A percentile compares a stretch with the other conserved stretches of the same genome.
These are phyloP conservation scores for Eilema griseolum DNA, from an alignment of 2,888 invertebrate genomes.

Conservation along the genomic window DNA sequence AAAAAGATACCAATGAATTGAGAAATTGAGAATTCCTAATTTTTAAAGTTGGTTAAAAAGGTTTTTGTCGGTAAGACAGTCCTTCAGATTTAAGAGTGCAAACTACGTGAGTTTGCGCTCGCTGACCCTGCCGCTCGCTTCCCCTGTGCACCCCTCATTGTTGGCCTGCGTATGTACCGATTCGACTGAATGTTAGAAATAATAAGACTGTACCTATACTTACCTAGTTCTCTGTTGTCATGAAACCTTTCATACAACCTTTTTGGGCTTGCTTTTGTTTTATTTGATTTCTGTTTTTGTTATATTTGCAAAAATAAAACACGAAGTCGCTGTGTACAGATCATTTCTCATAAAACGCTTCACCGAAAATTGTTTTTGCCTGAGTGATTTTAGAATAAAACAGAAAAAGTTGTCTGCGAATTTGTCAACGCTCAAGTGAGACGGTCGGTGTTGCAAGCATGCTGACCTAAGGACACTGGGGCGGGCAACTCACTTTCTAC, in stretches of 20 bases:
- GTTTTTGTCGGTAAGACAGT: too few species aligned
- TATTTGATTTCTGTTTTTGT: not conserved
- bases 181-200: too few species aligned
- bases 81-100: too few species aligned
- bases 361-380: not conserved
- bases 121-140: too few species aligned
- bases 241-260: not conserved
- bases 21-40: too few species aligned
- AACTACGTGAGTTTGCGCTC: too few species aligned
- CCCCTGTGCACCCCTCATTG: too few species aligned
- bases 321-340: not conserved
- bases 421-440: conserved; percentile 1
- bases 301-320: not conserved
- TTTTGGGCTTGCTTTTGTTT: not conserved
- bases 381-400: not conserved
- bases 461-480: not conserved
- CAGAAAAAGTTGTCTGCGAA: not conserved
- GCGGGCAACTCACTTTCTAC: not conserved
- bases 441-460: not conserved
- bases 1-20: too few species aligned
- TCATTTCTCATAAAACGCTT: not conserved
- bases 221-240: not conserved
- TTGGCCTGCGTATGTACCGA: too few species aligned
- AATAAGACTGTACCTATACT: too few species aligned
- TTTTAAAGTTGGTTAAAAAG: too few species aligned